These are phyloP conservation scores for Lycaon pictus DNA, from an alignment of 2,113 vertebrate genomes.

Conservation along the genomic window DNA sequence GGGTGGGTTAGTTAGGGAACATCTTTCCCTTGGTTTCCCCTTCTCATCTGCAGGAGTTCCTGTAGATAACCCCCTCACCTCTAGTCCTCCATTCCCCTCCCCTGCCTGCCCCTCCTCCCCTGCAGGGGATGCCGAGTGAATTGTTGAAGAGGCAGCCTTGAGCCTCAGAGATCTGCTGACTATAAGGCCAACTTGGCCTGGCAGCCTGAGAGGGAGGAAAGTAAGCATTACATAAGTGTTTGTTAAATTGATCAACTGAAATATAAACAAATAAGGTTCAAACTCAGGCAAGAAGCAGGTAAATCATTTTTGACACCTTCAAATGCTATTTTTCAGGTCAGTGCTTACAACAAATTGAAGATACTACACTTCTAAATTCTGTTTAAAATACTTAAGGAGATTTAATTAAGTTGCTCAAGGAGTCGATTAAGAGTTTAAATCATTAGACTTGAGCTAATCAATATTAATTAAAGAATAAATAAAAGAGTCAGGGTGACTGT, in stretches of 20 bases:
- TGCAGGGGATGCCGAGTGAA: background rate
- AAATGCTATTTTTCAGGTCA: background rate
- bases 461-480: conserved; percentile 31
- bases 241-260: background rate
- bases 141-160: background rate
- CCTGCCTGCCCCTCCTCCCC: background rate
- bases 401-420: conserved; percentile 49
- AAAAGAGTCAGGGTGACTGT: background rate
- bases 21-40: background rate
- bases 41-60: background rate
- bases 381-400: conserved; percentile 35
- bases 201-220: background rate
- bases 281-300: background rate
- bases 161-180: background rate
- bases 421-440: conserved; percentile 31
- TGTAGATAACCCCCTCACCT: background rate
- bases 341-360: background rate
- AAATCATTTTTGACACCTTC: background rate
- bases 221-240: background rate
- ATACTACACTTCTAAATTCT: conserved; percentile 11
- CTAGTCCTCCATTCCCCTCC: no score
- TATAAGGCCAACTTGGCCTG: background rate
- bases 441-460: conserved; percentile 1
- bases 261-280: background rate
- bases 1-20: background rate